Evolutionary conservation across 2,888 invertebrate genomes (phyloP).

Genomic region (Pollenia labialis): DNA sequence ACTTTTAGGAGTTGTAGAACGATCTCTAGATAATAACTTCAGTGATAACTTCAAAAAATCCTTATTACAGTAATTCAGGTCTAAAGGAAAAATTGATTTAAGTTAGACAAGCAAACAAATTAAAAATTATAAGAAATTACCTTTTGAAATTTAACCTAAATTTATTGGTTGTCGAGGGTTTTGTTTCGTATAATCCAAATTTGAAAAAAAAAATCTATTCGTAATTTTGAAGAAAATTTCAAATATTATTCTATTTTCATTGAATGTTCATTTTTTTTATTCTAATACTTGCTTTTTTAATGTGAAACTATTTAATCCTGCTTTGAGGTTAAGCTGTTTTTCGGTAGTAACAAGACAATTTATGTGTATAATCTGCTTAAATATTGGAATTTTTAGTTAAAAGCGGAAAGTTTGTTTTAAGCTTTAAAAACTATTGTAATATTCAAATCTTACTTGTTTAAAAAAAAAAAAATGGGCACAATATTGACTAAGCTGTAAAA

Average conservation of each 20-base stretch:
- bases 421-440: background rate
- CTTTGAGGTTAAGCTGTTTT: background rate
- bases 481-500: no score
- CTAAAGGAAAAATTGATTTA: no score
- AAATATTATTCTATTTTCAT: background rate
- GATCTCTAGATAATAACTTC: background rate
- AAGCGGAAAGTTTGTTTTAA: background rate
- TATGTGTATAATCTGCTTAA: background rate
- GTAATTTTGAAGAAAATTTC: background rate
- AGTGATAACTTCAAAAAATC: background rate
- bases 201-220: background rate
- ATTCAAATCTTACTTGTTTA: background rate
- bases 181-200: no score
- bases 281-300: slow-evolving; percentile 7
- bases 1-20: background rate
- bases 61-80: background rate
- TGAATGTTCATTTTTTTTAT: background rate
- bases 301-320: background rate
- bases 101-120: no score
- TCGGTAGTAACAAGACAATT: background rate
- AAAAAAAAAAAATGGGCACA: no score
- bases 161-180: no score
- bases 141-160: no score
- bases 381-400: background rate
- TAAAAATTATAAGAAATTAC: no score